A percentile compares a stretch with the other conserved stretches of the same genome.
Conservation (phyloP, 1,140 invertebrate species). For the Drosophila ambigua region DNA sequence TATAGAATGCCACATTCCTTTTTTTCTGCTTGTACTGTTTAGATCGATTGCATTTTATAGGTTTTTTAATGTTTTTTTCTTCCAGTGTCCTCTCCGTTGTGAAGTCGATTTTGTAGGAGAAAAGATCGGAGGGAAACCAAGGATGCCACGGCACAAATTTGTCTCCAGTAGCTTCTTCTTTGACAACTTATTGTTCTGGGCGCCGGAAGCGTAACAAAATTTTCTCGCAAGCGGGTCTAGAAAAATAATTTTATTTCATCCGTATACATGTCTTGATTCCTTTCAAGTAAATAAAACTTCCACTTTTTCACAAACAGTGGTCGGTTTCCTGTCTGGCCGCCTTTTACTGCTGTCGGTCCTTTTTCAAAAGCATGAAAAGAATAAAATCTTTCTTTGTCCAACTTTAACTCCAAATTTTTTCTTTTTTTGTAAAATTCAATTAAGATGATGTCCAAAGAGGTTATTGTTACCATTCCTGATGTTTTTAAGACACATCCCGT, state of each 20-base stretch:
- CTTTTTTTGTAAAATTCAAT: conserved; percentile 73
- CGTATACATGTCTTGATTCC: conserved; percentile 54
- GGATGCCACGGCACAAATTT: conserved; percentile 48
- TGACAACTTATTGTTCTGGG: conserved; percentile 48
- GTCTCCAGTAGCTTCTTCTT: conserved; percentile 49
- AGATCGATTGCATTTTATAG: conserved; percentile 82
- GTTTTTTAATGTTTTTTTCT: conserved; percentile 74
- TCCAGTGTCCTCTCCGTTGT: conserved; percentile 38
- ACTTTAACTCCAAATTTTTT: conserved; percentile 29
- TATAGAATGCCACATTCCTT: conserved; percentile 76
- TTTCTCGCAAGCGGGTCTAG: conserved; percentile 56
- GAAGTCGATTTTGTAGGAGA: conserved; percentile 27
- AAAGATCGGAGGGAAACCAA: conserved; percentile 34
- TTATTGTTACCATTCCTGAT: conserved; percentile 23
- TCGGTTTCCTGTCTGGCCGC: conserved; percentile 46
- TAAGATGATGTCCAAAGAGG: conserved; percentile 53
- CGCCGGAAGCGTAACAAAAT: conserved; percentile 73
- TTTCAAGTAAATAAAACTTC: conserved; percentile 68
- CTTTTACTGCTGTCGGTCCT: conserved; percentile 13
- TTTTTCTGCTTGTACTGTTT: conserved; percentile 78
- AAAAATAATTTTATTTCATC: conserved; percentile 79
- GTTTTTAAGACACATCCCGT: conserved; percentile 17
- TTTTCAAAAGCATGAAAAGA: conserved; percentile 52
- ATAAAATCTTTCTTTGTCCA: conserved; percentile 41
- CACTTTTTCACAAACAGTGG: conserved; percentile 63